Percentiles rank a stretch among this genome's conserved stretches.
These are phyloP conservation scores for Rhimphoctona megacephalus DNA, from an alignment of 2,888 invertebrate genomes.

Conservation along the genomic window DNA sequence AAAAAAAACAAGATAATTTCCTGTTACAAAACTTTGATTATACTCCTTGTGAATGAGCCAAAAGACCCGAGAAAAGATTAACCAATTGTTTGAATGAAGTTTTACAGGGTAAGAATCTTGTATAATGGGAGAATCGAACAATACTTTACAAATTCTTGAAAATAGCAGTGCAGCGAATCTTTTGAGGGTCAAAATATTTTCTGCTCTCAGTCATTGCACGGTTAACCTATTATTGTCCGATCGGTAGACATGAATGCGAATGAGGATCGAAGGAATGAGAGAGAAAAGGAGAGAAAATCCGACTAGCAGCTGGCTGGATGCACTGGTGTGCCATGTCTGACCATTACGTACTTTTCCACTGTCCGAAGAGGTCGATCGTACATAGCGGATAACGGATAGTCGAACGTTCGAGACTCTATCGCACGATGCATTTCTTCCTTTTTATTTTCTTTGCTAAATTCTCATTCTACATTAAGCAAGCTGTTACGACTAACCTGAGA, in stretches of 20 bases:
- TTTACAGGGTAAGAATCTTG: background rate
- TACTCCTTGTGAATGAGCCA: background rate
- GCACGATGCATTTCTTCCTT: slow-evolving; percentile 30
- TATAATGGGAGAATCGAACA: background rate
- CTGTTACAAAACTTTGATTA: background rate
- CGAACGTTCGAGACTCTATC: slow-evolving; percentile 46
- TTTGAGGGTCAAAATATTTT: slow-evolving; percentile 7
- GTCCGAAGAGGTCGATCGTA: slow-evolving; percentile 52
- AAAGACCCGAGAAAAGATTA: background rate
- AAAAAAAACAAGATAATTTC: background rate
- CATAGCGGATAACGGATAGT: slow-evolving; percentile 44
- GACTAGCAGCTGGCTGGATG: slow-evolving; percentile 55
- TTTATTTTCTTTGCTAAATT: slow-evolving; percentile 43
- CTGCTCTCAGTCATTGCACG: slow-evolving; percentile 20
- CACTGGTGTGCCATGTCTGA: slow-evolving; percentile 51
- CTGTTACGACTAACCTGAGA: slow-evolving; percentile 27
- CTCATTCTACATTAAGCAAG: slow-evolving; percentile 34
- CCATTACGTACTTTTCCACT: slow-evolving; percentile 72
- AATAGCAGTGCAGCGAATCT: background rate
- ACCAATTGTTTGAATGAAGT: background rate
- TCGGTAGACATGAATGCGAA: slow-evolving; percentile 28
- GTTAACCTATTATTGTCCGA: slow-evolving; percentile 29
- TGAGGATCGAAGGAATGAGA: slow-evolving; percentile 34
- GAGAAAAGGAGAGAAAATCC: slow-evolving; percentile 57
- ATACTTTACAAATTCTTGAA: background rate